Conservation (phyloP, 2,888 invertebrate genomes). For the Eupeodes luniger region DNA sequence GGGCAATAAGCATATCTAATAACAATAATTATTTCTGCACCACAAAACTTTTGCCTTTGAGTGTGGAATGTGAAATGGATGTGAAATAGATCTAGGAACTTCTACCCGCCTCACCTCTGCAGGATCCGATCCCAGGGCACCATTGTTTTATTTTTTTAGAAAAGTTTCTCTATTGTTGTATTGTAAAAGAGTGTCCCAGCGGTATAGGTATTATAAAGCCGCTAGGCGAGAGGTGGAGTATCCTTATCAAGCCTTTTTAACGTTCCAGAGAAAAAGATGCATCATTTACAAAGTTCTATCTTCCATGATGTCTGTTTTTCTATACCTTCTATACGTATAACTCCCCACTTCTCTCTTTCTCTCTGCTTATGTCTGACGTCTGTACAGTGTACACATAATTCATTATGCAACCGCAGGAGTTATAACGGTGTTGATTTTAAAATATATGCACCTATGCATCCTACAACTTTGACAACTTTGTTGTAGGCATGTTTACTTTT, state of each 20-base stretch:
- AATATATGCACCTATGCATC: background rate
- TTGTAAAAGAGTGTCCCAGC: slow-evolving; percentile 1
- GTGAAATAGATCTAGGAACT: background rate
- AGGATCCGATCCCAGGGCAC: background rate
- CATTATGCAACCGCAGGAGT: slow-evolving; percentile 65
- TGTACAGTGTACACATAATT: slow-evolving; percentile 61
- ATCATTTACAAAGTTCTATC: slow-evolving; percentile 50
- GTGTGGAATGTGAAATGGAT: background rate
- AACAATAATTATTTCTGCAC: slow-evolving; percentile 66
- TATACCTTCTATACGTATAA: background rate
- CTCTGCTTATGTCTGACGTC: slow-evolving; percentile 26
- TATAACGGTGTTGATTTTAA: slow-evolving; percentile 48
- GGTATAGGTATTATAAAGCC: slow-evolving; percentile 13
- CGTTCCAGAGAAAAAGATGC: slow-evolving; percentile 32
- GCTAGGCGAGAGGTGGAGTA: slow-evolving; percentile 1
- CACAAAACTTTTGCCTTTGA: slow-evolving; percentile 64
- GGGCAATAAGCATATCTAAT: slow-evolving; percentile 59
- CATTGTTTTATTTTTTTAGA: slow-evolving; percentile 40
- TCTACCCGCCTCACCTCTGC: background rate
- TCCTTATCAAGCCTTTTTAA: slow-evolving; percentile 58
- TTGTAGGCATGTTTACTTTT: slow-evolving; percentile 54
- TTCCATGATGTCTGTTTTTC: background rate
- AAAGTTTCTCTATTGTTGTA: slow-evolving; percentile 63
- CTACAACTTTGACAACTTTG: slow-evolving; percentile 15
- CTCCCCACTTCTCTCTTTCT: background rate